A percentile compares a stretch with the other conserved stretches of the same genome.
These are phyloP conservation scores for Vandiemenella viatica DNA, from an alignment of 2,888 invertebrate species.

Conservation along the genomic window DNA sequence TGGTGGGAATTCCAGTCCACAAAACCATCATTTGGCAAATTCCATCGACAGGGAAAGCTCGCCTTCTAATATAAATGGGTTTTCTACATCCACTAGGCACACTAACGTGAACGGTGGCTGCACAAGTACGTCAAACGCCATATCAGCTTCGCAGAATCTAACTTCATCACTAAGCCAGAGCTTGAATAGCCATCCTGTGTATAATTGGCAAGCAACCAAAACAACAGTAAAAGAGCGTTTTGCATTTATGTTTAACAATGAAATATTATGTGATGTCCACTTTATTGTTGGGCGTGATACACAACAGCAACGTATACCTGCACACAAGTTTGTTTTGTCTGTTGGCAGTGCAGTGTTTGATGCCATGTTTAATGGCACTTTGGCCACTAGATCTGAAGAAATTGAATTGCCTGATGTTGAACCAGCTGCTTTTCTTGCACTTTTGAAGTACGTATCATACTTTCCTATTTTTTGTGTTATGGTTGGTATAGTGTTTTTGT, in stretches of 20 bases:
- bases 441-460: constrained; percentile 34
- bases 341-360: constrained; percentile 76
- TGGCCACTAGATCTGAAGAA: constrained; percentile 51
- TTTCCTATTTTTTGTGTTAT: background rate
- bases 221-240: constrained; percentile 59
- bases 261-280: constrained; percentile 54
- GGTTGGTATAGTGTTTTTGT: background rate
- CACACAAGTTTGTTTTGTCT: constrained; percentile 64
- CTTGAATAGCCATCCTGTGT: constrained; percentile 19
- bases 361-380: constrained; percentile 68
- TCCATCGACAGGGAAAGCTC: constrained; percentile 1
- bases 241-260: constrained; percentile 49
- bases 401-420: constrained; percentile 73
- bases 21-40: constrained; percentile 4
- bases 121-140: background rate
- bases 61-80: background rate
- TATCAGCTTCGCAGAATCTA: background rate
- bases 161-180: constrained; percentile 1
- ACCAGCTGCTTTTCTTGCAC: constrained; percentile 61
- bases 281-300: constrained; percentile 62
- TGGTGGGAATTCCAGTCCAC: constrained; percentile 21
- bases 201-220: constrained; percentile 61
- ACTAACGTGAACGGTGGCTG: background rate
- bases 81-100: background rate
- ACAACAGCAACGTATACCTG: constrained; percentile 54